Evolutionary conservation across 2,797 vertebrate genomes (phyloP), one percentile per base, ranked within the genome.

Genomic region (Trichosurus vulpecula): DNA sequence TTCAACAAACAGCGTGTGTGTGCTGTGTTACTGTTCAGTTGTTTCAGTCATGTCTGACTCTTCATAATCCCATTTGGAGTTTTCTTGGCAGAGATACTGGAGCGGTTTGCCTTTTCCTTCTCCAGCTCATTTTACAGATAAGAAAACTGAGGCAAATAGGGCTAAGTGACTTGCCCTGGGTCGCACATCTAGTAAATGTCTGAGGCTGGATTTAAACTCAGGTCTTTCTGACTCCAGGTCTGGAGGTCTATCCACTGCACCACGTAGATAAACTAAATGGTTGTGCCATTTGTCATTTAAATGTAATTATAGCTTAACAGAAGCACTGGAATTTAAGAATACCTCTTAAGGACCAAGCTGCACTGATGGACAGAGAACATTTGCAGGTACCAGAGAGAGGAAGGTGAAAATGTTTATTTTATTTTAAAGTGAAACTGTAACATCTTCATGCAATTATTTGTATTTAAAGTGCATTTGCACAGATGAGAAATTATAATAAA

Each of bases 1-100:
- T 0, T 51, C 29, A 61, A 25, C 29, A 10, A 0, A 90, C 29
- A 35, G 52, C 9, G 25, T 2, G 0, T 2, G 0, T 12, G 31
- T 29, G 11, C 8, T 53, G 53, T 51, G 6, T 30, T 29, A 6
- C 19, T 90, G 30, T 25, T 51, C 0, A 11, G 35, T 16, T 12
- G 0, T 51, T 52, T 74, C 19, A 22, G n/a, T 74, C 30, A 54
- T n/a, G 13, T 14, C 4, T 52, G 54, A 89, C 52, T 95, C 52
- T 95, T 54, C 35, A 52, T 11, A 29, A 2, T 58, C 52, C 0
- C 31, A 6, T 90, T 92, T 87, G 90, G 94, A 22, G 3, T 74
- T 27, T 54, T 58, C 57, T 58, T 58, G 56, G 56, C 27, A 29
- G 9, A 57, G 25, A 57, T 6, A 29, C 27, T 29, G 8, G 57